These are phyloP conservation scores for Brienomyrus brachyistius DNA, from an alignment of 2,113 vertebrate genomes.

Conservation along the genomic window DNA sequence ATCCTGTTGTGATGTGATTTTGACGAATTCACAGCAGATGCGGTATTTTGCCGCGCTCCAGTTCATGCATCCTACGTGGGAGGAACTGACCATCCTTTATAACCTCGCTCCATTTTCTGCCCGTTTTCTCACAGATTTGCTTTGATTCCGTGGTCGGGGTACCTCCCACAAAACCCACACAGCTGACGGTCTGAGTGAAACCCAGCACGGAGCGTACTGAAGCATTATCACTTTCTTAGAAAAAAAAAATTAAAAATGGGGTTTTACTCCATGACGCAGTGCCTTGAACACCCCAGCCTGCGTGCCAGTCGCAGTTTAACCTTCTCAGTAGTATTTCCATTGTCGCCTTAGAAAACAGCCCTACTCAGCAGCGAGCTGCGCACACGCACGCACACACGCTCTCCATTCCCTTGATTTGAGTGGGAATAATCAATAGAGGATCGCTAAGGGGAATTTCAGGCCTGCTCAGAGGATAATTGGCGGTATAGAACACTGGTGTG, in stretches of 20 bases:
- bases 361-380: slow-evolving; percentile 61
- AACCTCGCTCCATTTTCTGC: neutral
- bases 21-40: neutral
- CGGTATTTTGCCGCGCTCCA: neutral
- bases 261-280: neutral
- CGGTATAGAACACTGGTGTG: slow-evolving; percentile 59
- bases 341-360: slow-evolving; percentile 71
- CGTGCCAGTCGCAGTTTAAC: slow-evolving; percentile 88
- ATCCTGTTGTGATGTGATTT: neutral
- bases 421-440: slow-evolving; percentile 83
- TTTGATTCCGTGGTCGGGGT: neutral
- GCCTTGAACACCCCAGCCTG: slow-evolving; percentile 45
- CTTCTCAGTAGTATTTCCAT: slow-evolving; percentile 87
- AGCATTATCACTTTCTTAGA: neutral
- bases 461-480: slow-evolving; percentile 72
- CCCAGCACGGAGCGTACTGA: neutral
- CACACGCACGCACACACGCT: slow-evolving; percentile 4
- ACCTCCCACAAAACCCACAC: neutral
- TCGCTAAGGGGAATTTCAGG: slow-evolving; percentile 64
- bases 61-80: neutral
- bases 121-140: neutral
- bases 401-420: slow-evolving; percentile 65
- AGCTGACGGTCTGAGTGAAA: neutral
- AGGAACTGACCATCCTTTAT: neutral
- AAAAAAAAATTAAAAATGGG: neutral